These are phyloP conservation scores for Mythimna vitellina DNA, from an alignment of 2,888 invertebrate species.

Conservation along the genomic window DNA sequence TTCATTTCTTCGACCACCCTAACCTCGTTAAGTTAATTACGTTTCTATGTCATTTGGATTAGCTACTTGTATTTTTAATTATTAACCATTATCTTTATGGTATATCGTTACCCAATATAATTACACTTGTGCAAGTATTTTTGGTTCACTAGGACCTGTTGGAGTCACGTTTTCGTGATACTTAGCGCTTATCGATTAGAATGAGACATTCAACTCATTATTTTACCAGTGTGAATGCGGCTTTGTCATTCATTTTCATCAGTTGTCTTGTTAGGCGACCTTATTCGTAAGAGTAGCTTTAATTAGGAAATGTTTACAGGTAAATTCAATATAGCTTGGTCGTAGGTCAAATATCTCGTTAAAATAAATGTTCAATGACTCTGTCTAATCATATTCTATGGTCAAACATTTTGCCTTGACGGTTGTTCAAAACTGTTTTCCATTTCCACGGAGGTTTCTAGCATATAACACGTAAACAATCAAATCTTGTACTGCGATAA, in stretches of 20 bases:
- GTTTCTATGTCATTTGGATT: conserved; percentile 52
- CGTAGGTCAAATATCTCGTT: conserved; percentile 27
- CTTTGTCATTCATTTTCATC: conserved; percentile 61
- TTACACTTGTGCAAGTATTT: conserved; percentile 69
- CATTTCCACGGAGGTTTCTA: conserved; percentile 38
- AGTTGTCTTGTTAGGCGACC: conserved; percentile 48
- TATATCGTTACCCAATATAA: conserved; percentile 65
- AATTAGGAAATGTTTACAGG: conserved; percentile 30
- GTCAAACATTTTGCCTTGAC: conserved; percentile 9
- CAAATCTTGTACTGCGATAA: conserved; percentile 27
- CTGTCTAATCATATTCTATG: conserved; percentile 1
- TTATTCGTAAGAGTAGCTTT: conserved; percentile 36
- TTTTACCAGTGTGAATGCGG: conserved; percentile 52
- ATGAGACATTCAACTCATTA: conserved; percentile 66
- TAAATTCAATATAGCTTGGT: conserved; percentile 1
- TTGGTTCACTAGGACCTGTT: conserved; percentile 67
- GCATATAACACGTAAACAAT: conserved; percentile 26
- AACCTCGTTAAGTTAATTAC: conserved; percentile 41
- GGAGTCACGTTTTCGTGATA: conserved; percentile 74
- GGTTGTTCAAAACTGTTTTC: conserved; percentile 23
- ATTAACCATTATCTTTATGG: conserved; percentile 49
- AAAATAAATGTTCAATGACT: conserved; percentile 19
- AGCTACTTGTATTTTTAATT: conserved; percentile 58
- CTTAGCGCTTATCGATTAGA: conserved; percentile 70
- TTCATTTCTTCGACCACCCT: conserved; percentile 25